Conservation (phyloP, 92 coral and sea anemone genomes). For the Plumapathes pennacea region DNA sequence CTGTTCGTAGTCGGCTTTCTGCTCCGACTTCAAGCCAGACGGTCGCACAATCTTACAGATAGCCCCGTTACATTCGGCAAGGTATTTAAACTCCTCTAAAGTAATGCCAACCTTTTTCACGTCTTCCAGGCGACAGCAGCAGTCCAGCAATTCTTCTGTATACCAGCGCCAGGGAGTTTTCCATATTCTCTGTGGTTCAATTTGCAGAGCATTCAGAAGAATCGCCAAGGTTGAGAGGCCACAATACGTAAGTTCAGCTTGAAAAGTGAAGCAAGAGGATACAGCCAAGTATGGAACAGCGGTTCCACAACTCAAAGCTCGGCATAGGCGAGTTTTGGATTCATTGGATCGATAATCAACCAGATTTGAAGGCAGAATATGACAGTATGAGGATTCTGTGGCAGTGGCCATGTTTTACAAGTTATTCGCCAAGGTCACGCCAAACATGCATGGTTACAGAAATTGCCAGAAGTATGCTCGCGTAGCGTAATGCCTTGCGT, state of each 20-base stretch:
- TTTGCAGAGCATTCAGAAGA: constrained; percentile 80
- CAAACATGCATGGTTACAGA: no score
- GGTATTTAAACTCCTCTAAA: constrained; percentile 72
- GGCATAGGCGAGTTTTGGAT: constrained; percentile 73
- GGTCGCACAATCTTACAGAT: constrained; percentile 63
- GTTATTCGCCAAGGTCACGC: no score
- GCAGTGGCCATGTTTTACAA: no score
- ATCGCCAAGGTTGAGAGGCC: constrained; percentile 86
- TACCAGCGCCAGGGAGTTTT: constrained; percentile 97
- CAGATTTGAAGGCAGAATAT: constrained; percentile 60
- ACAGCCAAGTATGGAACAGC: constrained; percentile 74
- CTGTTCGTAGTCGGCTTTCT: constrained; percentile 8
- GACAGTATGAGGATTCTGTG: no score
- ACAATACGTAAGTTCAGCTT: constrained; percentile 90
- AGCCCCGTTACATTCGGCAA: constrained; percentile 90
- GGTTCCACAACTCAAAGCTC: constrained; percentile 54
- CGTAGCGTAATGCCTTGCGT: no score
- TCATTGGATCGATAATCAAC: constrained; percentile 80
- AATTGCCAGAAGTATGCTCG: no score
- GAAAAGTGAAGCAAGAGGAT: constrained; percentile 77
- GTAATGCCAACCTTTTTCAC: constrained; percentile 73
- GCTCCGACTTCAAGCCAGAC: no score
- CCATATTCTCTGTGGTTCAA: constrained; percentile 87
- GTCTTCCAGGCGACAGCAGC: constrained; percentile 79
- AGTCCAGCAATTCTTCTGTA: constrained; percentile 78